Evolutionary conservation across 1,140 invertebrate genomes (phyloP).

Genomic region (Trichonephila clavipes): DNA sequence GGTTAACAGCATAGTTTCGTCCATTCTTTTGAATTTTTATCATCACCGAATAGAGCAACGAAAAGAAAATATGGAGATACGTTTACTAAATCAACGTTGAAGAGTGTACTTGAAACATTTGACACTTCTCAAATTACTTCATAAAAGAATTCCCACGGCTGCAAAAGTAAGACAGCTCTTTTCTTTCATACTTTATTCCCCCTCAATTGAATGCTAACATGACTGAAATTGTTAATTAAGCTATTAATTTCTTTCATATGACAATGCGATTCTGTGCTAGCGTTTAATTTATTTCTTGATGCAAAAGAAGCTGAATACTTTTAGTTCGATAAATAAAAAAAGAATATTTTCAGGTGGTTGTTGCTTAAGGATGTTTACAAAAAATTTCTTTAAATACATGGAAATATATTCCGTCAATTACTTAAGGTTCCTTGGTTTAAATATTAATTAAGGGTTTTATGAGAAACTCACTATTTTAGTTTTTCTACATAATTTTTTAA

Average conservation of each 20-base stretch:
- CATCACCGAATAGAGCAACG: not conserved
- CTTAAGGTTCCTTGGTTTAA: not conserved
- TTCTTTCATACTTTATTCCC: not conserved
- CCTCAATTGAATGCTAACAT: not conserved
- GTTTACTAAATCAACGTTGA: not conserved
- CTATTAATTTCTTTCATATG: not conserved
- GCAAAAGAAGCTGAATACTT: not conserved
- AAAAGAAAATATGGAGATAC: not conserved
- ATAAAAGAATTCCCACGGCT: not conserved
- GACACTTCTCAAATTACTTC: not conserved
- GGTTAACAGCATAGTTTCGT: too few species aligned
- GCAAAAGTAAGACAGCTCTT: not conserved
- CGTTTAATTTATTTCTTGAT: not conserved
- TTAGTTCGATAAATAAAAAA: too few species aligned
- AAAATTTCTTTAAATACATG: not conserved
- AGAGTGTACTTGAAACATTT: not conserved
- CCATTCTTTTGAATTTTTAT: not conserved
- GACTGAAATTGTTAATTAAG: not conserved
- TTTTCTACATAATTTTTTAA: too few species aligned
- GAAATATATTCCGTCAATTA: not conserved
- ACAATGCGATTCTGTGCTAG: not conserved
- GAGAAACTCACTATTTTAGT: too few species aligned
- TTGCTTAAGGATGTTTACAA: not conserved
- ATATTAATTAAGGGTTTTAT: not conserved
- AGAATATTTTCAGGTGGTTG: not conserved